Evolutionary conservation across 2,113 vertebrate genomes (phyloP).

Genomic region (Zootoca vivipara): DNA sequence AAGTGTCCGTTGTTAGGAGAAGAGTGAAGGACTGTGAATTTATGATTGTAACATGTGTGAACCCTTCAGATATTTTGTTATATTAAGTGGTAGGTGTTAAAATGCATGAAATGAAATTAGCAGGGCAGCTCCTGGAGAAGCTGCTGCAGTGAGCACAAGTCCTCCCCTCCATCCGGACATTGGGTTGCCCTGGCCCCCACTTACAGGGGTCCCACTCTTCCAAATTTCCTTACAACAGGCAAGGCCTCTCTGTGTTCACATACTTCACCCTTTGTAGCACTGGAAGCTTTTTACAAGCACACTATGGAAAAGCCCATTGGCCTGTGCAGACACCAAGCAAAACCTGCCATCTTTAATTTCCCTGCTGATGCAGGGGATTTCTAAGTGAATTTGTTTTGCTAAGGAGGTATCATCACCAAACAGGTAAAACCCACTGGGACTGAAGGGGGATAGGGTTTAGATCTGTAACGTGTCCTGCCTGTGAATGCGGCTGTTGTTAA

Average conservation of each 20-base stretch:
- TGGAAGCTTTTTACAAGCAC: neutral
- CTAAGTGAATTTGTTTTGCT: neutral
- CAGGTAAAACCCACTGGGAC: neutral
- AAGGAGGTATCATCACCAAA: neutral
- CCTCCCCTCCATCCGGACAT: neutral
- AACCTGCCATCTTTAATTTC: neutral
- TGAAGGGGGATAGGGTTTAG: neutral
- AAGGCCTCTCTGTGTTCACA: neutral
- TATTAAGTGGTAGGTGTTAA: too few species aligned
- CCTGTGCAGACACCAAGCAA: too few species aligned
- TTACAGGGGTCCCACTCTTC: neutral
- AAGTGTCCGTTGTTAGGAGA: too few species aligned
- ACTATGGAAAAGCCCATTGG: neutral
- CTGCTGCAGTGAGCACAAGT: neutral
- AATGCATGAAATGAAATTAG: too few species aligned
- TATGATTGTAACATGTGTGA: too few species aligned
- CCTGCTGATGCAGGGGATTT: neutral
- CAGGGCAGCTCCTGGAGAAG: too few species aligned
- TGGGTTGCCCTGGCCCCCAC: neutral
- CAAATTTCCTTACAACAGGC: neutral
- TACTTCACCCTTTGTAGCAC: neutral
- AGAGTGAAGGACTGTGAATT: too few species aligned
- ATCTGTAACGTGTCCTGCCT: constrained; percentile 42
- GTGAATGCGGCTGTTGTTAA: constrained; percentile 44
- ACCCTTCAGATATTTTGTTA: too few species aligned